Evolutionary conservation across 2,113 vertebrate species (phyloP), one percentile per base, ranked within the genome.

Genomic region (Choloepus hoffmanni): DNA sequence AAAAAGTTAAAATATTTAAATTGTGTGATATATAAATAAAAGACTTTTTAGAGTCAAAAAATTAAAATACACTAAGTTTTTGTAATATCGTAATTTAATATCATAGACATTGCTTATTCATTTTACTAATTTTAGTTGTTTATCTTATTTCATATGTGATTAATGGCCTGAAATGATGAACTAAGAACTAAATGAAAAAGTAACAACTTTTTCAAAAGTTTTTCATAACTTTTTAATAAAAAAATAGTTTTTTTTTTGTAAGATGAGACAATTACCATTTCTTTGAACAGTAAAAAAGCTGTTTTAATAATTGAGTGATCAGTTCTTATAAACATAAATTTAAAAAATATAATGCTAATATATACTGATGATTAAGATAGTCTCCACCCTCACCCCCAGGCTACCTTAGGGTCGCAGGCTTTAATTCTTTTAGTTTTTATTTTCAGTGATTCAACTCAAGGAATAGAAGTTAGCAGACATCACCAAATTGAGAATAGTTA

Each of bases 291-390:
- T 2, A 79, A 53, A 85, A 23, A 90, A 68, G 0, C 7, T 70
- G 33, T 92, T 90, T 78, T 83, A 81, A 73, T 82, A 74, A 73
- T 36, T 90, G 33, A 87, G 3, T 53, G 18, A n/a, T 74, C 50
- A 50, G 60, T 62, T 89, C 18, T 24, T 21, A 10, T 72, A 92
- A 94, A 2, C 0, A 74, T 89, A 73, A n/a, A 48, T 55, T 67
- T 84, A 30, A 21, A 88, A 67, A 58, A 14, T 26, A 26, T 53
- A 74, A 79, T 72, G n/a, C 24, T 90, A 67, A n/a, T 74, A 16
- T 28, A 60, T 33, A 70, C 3, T 96, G 92, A 53, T 68, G 94
- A 95, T 94, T 92, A 85, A 21, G 65, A 92, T 95, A 94, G 19
- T 95, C 95, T 96, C 68, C 8, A 1, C 33, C n/a, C 28, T 95